Percentiles rank a stretch among this genome's conserved stretches.
Evolutionary conservation across 1,140 invertebrate genomes (phyloP).

Genomic region (Latrodectus geometricus): DNA sequence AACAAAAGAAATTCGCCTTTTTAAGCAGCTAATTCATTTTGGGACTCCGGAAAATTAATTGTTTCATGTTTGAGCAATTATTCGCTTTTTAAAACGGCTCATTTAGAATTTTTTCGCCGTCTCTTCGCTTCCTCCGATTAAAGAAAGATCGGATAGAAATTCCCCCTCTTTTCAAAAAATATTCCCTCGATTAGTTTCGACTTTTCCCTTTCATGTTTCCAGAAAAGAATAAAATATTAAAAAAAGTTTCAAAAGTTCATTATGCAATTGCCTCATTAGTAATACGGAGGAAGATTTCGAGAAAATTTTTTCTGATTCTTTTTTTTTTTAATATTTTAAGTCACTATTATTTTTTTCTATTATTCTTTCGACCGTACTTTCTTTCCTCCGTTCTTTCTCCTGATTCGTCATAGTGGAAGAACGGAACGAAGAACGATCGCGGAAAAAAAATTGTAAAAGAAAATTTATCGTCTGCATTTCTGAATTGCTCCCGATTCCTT

Average conservation of each 20-base stretch:
- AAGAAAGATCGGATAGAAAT: not conserved
- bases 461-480: conserved; percentile 6
- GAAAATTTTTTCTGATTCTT: conserved; percentile 1
- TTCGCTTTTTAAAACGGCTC: conserved; percentile 27
- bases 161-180: conserved; percentile 33
- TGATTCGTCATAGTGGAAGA: conserved; percentile 5
- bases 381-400: not conserved
- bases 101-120: not conserved
- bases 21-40: conserved; percentile 58
- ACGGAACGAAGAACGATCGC: not conserved
- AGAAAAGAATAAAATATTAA: not conserved
- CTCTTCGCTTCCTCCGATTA: not conserved
- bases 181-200: conserved; percentile 55
- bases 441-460: not conserved
- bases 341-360: conserved; percentile 33
- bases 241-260: conserved; percentile 53
- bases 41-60: conserved; percentile 61
- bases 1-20: conserved; percentile 51
- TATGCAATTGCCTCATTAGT: conserved; percentile 61
- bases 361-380: conserved; percentile 15
- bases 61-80: conserved; percentile 62
- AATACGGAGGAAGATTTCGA: conserved; percentile 29
- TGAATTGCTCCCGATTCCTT: not conserved
- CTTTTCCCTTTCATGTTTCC: conserved; percentile 59
- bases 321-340: not conserved